A percentile compares a stretch with the other conserved stretches of the same genome.
These are phyloP conservation scores for Ianthella basta DNA, from an alignment of 37 sponge, comb jelly and placozoan species.

Conservation along the genomic window DNA sequence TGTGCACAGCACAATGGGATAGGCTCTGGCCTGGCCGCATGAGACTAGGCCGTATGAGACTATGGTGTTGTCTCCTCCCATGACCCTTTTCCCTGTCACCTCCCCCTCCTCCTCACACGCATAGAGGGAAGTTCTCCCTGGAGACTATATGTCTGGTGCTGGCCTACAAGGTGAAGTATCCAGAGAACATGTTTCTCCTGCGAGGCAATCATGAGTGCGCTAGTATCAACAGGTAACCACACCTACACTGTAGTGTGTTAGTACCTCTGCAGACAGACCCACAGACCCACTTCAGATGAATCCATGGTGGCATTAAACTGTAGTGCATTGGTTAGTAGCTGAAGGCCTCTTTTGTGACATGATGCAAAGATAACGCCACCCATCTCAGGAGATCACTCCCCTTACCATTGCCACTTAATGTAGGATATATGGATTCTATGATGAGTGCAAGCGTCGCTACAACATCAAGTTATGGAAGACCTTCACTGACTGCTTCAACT, in stretches of 20 bases:
- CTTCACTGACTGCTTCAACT: slow-evolving; percentile 93
- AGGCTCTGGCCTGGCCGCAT: too few relatives aligned
- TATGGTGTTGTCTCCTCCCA: too few relatives aligned
- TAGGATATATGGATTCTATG: slow-evolving; percentile 96
- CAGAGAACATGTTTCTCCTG: slow-evolving; percentile 83
- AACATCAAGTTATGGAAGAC: slow-evolving; percentile 97
- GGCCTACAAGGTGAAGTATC: slow-evolving; percentile 89
- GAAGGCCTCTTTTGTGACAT: background rate
- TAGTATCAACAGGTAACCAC: slow-evolving; percentile 74
- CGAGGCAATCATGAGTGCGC: slow-evolving; percentile 94
- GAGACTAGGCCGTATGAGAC: too few relatives aligned
- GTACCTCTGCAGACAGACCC: background rate
- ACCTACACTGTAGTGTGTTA: slow-evolving; percentile 36
- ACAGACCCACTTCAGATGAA: background rate
- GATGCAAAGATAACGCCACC: background rate
- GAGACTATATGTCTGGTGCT: slow-evolving; percentile 87
- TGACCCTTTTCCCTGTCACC: too few relatives aligned
- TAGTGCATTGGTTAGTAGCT: background rate
- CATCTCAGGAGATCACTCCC: background rate
- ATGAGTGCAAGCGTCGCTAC: slow-evolving; percentile 94
- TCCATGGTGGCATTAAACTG: background rate
- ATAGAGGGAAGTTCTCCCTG: slow-evolving; percentile 80
- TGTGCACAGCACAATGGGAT: too few relatives aligned
- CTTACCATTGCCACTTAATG: slow-evolving; percentile 1
- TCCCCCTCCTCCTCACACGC: background rate